Evolutionary conservation across 64 coral and sea anemone species (phyloP), one percentile per base, ranked within the genome.

Genomic region (Actinia equina): DNA sequence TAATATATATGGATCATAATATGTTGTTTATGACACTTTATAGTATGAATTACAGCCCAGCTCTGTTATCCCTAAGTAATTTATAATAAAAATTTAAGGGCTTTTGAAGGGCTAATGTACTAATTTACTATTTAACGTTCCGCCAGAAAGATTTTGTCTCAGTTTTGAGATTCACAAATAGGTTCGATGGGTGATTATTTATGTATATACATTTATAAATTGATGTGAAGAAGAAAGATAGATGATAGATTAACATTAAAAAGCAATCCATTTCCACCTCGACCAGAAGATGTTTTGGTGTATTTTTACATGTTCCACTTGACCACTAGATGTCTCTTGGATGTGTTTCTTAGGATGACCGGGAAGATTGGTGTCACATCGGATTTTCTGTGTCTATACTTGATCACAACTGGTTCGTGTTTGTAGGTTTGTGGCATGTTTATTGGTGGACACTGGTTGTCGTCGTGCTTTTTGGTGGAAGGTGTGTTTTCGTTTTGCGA

Each of bases 381-480:
- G 5, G 53, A 60, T 14, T 85, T 85, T 17, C 83, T 85, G 59
- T 85, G 83, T 14, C 83, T 44, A 43, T 85, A 85, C 55, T 85
- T 85, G 30, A 85, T 52, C 8, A 85, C 56, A 11, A 27, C 59
- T 41, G 26, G 53, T 44, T 42, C 53, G 23, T 85, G 17, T 2
- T 26, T 51, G 43, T 52, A 23, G 16, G 16, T 45, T 19, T 51
- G 46, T 51, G 80, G 80, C 3, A 82, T 82, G 45, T 82, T 57
- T 52, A 57, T 82, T 11, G 80, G 80, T 74, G 69, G 69, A 4
- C 69, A 74, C 41, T 74, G 69, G 26, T 74, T 74, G 25, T 74
- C 69, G 27, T 74, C 69, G 69, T 41, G 27, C 20, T 74, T 74
- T 74, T 74, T 74, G 69, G 23, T 27, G 10, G 69, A 74, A 74